phyloP scores from a whole-genome alignment of 2,113 vertebrate genomes.

The Glaucidium brasilianum region DNA sequence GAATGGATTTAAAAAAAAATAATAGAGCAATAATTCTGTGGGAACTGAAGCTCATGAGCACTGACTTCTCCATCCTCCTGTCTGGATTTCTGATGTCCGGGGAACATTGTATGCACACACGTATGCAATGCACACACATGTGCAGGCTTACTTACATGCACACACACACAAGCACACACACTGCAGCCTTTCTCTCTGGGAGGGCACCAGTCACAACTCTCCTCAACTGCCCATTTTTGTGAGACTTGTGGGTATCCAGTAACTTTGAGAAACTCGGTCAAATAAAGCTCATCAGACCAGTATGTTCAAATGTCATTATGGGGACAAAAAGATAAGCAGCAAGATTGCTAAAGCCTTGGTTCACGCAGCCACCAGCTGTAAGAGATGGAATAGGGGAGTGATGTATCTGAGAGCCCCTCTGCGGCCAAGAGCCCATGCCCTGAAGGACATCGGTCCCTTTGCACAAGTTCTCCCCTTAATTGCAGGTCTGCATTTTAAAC shows the following conservation, averaged over 20 bases:
- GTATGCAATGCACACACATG: no score
- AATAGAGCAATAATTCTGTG: neutral
- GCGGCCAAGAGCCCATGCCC: accelerated
- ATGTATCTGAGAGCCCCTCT: neutral
- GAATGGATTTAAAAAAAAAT: no score
- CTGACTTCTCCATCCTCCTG: neutral
- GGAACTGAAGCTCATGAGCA: neutral
- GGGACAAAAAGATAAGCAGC: neutral
- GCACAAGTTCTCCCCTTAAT: neutral
- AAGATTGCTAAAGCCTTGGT: neutral
- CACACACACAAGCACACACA: neutral
- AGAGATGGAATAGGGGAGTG: neutral
- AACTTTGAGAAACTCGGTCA: neutral
- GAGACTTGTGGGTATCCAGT: neutral
- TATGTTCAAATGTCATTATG: neutral
- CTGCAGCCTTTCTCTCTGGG: neutral
- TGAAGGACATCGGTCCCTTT: neutral
- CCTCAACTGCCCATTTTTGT: neutral
- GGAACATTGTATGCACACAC: neutral
- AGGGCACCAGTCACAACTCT: neutral
- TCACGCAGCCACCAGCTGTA: neutral
- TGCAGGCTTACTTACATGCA: no score
- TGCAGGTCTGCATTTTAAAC: neutral
- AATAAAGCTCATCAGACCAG: accelerated
- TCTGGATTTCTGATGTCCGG: neutral